phyloP scores from a whole-genome alignment of 2,113 vertebrate species.

The Microcebus murinus region DNA sequence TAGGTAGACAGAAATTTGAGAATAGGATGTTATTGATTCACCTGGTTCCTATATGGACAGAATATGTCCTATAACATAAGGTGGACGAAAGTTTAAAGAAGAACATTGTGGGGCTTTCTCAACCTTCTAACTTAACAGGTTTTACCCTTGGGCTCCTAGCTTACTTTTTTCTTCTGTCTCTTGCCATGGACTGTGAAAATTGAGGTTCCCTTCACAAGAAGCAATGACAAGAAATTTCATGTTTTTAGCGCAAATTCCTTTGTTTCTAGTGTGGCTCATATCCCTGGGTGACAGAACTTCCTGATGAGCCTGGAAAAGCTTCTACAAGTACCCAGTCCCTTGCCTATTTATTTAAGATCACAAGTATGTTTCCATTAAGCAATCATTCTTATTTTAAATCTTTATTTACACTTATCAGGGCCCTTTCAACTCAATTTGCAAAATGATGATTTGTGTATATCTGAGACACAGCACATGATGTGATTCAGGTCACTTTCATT shows the following conservation, averaged over 20 bases:
- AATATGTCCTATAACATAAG: not conserved
- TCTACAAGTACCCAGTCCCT: not conserved
- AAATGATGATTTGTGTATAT: constrained; percentile 21
- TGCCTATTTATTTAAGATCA: not conserved
- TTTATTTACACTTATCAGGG: constrained; percentile 38
- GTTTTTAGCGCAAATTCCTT: constrained; percentile 67
- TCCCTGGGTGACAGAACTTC: constrained; percentile 46
- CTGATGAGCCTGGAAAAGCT: not conserved
- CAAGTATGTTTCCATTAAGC: constrained; percentile 47
- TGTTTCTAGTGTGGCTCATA: constrained; percentile 47
- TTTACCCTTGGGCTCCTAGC: constrained; percentile 60
- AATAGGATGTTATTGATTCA: not conserved
- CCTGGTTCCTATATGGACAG: not conserved
- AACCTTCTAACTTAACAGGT: not conserved
- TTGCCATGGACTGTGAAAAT: constrained; percentile 54
- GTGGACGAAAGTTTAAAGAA: not conserved
- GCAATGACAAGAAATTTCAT: constrained; percentile 60
- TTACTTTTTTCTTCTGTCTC: constrained; percentile 66
- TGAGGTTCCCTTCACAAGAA: constrained; percentile 45
- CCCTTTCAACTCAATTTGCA: not conserved
- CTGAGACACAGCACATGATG: not conserved
- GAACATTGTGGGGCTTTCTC: not conserved
- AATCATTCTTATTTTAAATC: constrained; percentile 20
- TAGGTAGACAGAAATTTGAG: not conserved
- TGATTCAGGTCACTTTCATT: not conserved